These are phyloP conservation scores for Drosophila mercatorum DNA, from an alignment of 2,888 invertebrate species.

Conservation along the genomic window DNA sequence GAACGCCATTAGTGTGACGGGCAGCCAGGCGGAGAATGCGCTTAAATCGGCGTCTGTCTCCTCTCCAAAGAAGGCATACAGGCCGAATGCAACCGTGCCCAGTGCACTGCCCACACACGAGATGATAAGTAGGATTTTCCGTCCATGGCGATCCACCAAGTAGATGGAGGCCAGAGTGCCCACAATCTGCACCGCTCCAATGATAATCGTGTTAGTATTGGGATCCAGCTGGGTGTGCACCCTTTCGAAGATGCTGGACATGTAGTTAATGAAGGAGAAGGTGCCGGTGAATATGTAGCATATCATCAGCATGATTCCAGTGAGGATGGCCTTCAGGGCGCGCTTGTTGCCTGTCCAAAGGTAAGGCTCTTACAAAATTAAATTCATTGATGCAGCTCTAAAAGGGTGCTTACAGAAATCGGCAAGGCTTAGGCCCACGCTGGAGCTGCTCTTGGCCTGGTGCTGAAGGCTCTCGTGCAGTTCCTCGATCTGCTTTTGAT, in stretches of 20 bases:
- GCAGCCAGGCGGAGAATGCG: conserved; percentile 64
- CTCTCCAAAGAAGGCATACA: conserved; percentile 69
- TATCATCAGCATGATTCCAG: conserved; percentile 66
- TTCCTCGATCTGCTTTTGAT: conserved; percentile 53
- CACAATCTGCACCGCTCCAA: conserved; percentile 75
- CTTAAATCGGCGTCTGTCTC: conserved; percentile 55
- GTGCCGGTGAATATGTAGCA: conserved; percentile 72
- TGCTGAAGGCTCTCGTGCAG: conserved; percentile 43
- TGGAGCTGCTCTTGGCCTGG: conserved; percentile 40
- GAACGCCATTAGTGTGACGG: conserved; percentile 71
- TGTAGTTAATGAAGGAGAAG: conserved; percentile 79
- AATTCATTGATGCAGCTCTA: neutral
- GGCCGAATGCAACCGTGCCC: conserved; percentile 67
- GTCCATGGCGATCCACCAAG: conserved; percentile 75
- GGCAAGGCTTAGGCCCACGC: conserved; percentile 11
- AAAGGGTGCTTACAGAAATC: conserved; percentile 67
- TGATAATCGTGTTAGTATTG: conserved; percentile 78
- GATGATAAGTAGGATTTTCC: conserved; percentile 69
- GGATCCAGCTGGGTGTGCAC: conserved; percentile 74
- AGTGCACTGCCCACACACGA: conserved; percentile 71
- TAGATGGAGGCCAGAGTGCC: conserved; percentile 71
- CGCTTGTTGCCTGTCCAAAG: conserved; percentile 59
- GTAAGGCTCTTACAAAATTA: neutral
- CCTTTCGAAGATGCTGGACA: conserved; percentile 75
- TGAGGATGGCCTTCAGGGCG: conserved; percentile 65